phyloP scores from a whole-genome alignment of 2,888 invertebrate genomes.

The Mamestra brassicae region DNA sequence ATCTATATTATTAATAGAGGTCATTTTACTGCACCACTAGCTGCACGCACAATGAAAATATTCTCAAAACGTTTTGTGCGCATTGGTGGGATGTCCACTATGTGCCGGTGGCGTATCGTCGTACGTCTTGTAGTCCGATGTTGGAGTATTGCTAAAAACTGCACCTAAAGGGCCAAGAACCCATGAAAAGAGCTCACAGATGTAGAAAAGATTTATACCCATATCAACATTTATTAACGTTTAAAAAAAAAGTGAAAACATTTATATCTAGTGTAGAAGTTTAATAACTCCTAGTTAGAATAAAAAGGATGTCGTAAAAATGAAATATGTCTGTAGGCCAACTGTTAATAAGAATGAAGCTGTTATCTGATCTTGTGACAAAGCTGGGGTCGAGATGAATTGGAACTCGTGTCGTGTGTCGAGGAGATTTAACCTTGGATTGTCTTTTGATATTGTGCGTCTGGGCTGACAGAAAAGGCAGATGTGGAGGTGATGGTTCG shows the following conservation, averaged over 20 bases:
- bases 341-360: slow-evolving; percentile 43
- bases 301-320: slow-evolving; percentile 59
- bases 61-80: too few relatives aligned
- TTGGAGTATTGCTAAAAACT: not conserved
- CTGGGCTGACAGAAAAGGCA: not conserved
- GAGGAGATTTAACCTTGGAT: slow-evolving; percentile 27
- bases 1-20: too few relatives aligned
- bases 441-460: slow-evolving; percentile 26
- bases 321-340: slow-evolving; percentile 48
- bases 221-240: slow-evolving; percentile 7
- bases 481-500: not conserved
- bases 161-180: not conserved
- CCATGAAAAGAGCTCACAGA: not conserved
- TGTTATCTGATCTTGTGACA: slow-evolving; percentile 53
- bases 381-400: slow-evolving; percentile 31
- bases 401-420: slow-evolving; percentile 20
- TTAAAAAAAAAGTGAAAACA: not conserved
- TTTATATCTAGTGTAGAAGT: slow-evolving; percentile 13
- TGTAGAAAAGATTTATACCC: not conserved
- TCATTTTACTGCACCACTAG: too few relatives aligned
- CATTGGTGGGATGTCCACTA: too few relatives aligned
- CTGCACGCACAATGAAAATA: too few relatives aligned
- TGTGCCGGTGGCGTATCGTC: too few relatives aligned
- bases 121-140: too few relatives aligned
- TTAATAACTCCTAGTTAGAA: slow-evolving; percentile 33